Conservation (phyloP, 2,113 vertebrate species). For the Dolichotis patagonum region DNA sequence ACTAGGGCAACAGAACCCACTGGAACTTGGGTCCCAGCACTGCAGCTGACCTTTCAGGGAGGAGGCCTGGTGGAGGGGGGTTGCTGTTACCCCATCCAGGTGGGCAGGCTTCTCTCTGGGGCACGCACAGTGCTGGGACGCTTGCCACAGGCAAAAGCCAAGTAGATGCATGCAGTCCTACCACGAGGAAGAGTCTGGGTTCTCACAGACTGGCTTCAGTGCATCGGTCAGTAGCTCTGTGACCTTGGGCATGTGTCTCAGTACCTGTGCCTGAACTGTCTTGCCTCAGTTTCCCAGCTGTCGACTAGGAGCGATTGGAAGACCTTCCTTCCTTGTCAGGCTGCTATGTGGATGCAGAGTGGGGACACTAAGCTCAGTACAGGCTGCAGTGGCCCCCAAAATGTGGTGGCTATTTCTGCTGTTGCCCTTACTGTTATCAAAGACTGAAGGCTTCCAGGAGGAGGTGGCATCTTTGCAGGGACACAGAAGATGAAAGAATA, state of each 20-base stretch:
- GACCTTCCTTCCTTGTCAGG: background rate
- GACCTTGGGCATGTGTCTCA: background rate
- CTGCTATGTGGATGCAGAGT: background rate
- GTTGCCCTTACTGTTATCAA: background rate
- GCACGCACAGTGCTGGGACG: rapidly evolving
- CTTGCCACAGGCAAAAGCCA: background rate
- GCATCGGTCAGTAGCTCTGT: background rate
- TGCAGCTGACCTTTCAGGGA: background rate
- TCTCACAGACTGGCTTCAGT: background rate
- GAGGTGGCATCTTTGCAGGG: conserved; percentile 11
- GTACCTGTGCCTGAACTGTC: background rate
- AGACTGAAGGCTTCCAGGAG: conserved; percentile 41
- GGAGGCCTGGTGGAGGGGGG: background rate
- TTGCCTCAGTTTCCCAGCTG: background rate
- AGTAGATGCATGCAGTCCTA: background rate
- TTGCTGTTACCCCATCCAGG: background rate
- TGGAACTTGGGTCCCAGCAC: background rate
- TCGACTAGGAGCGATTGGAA: background rate
- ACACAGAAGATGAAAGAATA: background rate
- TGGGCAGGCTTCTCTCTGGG: background rate
- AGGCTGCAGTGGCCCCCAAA: background rate
- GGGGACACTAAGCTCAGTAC: background rate
- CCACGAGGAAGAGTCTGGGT: background rate
- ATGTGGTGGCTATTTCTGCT: background rate
- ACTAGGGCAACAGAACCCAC: background rate